Conservation (phyloP, 2,888 invertebrate species). For the Mythimna pallens region DNA sequence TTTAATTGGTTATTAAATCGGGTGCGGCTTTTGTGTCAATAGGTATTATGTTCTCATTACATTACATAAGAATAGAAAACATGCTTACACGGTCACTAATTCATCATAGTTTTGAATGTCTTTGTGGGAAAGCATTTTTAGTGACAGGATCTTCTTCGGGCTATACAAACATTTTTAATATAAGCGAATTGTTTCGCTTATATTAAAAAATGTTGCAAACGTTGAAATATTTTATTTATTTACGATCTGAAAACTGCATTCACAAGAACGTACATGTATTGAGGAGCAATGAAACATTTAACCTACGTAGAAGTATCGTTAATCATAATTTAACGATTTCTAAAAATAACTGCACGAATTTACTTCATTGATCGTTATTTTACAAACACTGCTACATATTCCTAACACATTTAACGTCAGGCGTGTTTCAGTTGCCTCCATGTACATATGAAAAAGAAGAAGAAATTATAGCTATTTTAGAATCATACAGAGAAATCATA, state of each 20-base stretch:
- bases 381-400: slow-evolving; percentile 16
- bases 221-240: slow-evolving; percentile 18
- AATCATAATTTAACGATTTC: slow-evolving; percentile 52
- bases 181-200: too few relatives aligned
- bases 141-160: not conserved
- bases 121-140: not conserved
- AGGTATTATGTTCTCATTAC: not conserved
- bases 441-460: slow-evolving; percentile 5
- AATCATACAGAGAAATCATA: slow-evolving; percentile 31
- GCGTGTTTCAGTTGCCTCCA: slow-evolving; percentile 3
- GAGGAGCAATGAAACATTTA: slow-evolving; percentile 51
- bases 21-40: slow-evolving; percentile 14
- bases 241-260: slow-evolving; percentile 36
- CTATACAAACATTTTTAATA: not conserved
- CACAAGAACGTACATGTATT: slow-evolving; percentile 22
- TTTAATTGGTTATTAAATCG: not conserved
- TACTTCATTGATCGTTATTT: slow-evolving; percentile 39
- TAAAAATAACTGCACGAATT: slow-evolving; percentile 53
- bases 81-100: not conserved
- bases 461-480: slow-evolving; percentile 30
- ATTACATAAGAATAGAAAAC: not conserved
- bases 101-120: slow-evolving; percentile 2
- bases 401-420: slow-evolving; percentile 12
- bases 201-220: too few relatives aligned
- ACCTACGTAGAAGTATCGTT: slow-evolving; percentile 34